Conservation (phyloP, 2,797 vertebrate genomes). For the Chaetophractus vellerosus region DNA sequence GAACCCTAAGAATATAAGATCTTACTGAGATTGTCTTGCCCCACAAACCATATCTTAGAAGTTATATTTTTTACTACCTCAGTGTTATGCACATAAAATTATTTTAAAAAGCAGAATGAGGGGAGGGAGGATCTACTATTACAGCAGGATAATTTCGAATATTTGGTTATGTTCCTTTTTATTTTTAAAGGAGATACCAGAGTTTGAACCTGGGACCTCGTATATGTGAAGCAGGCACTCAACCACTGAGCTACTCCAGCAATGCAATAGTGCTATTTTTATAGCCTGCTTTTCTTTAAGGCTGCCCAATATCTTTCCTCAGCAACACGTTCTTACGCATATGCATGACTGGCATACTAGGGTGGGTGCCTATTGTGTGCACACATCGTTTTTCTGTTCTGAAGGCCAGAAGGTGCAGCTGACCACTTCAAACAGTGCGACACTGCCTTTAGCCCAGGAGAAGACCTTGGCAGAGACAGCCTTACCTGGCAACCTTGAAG, state of each 20-base stretch:
- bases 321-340: fast-evolving
- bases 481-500: conserved; percentile 23
- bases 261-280: not conserved
- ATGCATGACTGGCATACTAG: fast-evolving
- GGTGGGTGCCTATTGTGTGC: not conserved
- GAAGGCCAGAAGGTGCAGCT: not conserved
- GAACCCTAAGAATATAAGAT: not conserved
- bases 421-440: not conserved
- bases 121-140: not conserved
- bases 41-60: not conserved
- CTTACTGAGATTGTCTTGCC: not conserved
- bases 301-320: not conserved
- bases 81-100: not conserved
- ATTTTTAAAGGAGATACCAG: too few relatives aligned
- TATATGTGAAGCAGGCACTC: too few relatives aligned
- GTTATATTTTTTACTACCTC: not conserved
- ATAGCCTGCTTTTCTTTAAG: not conserved
- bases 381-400: not conserved
- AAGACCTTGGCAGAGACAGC: not conserved
- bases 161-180: not conserved
- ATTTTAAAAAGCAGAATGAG: conserved; percentile 15
- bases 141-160: conserved; percentile 19
- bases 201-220: too few relatives aligned
- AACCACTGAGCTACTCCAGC: too few relatives aligned
- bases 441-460: not conserved